Evolutionary conservation across 2,797 vertebrate genomes (phyloP).

Genomic region (Cyclura pinguis): DNA sequence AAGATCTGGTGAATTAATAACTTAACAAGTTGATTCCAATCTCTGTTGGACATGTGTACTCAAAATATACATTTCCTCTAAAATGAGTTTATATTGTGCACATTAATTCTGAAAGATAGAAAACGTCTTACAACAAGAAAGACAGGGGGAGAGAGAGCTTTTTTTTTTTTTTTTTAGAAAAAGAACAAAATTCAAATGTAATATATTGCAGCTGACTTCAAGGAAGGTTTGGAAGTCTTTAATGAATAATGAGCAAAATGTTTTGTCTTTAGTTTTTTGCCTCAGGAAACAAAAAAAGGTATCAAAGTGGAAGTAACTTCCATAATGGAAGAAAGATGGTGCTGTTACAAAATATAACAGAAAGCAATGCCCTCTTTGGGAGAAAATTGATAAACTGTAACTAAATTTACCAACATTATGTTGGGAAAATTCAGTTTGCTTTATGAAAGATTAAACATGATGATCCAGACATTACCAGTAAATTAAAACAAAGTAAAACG

Average conservation of each 20-base stretch:
- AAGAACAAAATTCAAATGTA: slow-evolving; percentile 2
- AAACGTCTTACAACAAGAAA: neutral
- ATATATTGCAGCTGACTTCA: neutral
- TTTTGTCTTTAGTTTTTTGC: neutral
- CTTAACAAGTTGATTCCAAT: too few species aligned
- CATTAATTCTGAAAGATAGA: slow-evolving; percentile 1
- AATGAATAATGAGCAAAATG: slow-evolving; percentile 18
- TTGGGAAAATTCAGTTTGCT: neutral
- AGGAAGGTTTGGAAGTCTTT: neutral
- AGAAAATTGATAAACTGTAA: slow-evolving; percentile 4
- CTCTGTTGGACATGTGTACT: neutral
- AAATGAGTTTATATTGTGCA: neutral
- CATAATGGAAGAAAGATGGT: slow-evolving; percentile 38
- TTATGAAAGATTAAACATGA: slow-evolving; percentile 28
- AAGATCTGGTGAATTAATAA: too few species aligned
- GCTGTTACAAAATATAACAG: slow-evolving; percentile 45
- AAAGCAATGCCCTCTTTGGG: neutral
- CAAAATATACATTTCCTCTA: neutral
- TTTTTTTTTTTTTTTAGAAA: neutral
- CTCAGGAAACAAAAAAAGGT: slow-evolving; percentile 23
- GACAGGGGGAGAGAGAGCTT: neutral
- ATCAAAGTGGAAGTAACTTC: slow-evolving; percentile 36
- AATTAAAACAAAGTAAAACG: slow-evolving; percentile 3
- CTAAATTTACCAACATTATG: slow-evolving; percentile 13
- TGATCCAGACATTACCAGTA: neutral